Conservation (phyloP, 2,797 vertebrate species). For the Arnoldichthys spilopterus region DNA sequence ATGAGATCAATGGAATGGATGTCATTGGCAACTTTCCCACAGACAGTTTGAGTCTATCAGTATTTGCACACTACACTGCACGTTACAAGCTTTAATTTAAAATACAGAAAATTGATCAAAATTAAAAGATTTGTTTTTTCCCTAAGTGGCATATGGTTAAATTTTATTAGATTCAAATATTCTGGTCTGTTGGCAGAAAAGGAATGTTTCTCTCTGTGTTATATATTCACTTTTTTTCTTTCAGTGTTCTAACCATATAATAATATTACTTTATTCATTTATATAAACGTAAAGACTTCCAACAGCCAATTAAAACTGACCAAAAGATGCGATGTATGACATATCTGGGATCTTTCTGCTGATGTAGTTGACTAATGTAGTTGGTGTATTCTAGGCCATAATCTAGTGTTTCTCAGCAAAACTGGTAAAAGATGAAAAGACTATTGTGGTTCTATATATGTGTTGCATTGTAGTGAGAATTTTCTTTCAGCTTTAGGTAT, state of each 20-base stretch:
- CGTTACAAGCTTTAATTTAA: conserved; percentile 6
- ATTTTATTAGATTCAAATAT: background rate
- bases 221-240: background rate
- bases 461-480: background rate
- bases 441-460: too few species aligned
- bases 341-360: background rate
- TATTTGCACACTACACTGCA: conserved; percentile 13
- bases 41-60: conserved; percentile 32
- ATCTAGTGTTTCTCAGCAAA: background rate
- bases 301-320: background rate
- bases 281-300: background rate
- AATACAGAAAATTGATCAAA: background rate
- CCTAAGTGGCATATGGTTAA: background rate
- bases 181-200: background rate
- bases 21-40: conserved; percentile 56
- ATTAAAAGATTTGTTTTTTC: background rate
- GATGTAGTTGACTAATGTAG: background rate
- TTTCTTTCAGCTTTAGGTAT: too few species aligned
- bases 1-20: conserved; percentile 67
- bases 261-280: too few species aligned
- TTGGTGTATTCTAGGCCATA: background rate
- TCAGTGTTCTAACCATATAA: background rate
- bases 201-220: background rate
- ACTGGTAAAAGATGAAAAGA: background rate
- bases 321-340: background rate